Percentiles rank a stretch among this genome's conserved stretches.
Evolutionary conservation across 2,797 vertebrate species (phyloP).

Genomic region (Cuniculus paca): DNA sequence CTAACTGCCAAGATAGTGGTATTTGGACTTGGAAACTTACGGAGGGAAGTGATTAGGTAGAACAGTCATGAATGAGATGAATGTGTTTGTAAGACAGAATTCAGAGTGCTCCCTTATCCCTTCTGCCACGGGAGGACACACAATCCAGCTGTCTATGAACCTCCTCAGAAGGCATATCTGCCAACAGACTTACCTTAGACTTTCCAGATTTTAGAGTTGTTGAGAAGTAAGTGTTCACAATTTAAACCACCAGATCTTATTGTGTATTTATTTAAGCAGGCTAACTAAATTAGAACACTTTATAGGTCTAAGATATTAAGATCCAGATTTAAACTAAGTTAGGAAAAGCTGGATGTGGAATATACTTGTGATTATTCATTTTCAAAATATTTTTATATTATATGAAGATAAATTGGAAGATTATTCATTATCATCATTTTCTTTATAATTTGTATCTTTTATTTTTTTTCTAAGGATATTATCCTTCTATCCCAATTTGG

Average conservation of each 20-base stretch:
- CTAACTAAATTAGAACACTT: neutral
- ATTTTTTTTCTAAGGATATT: neutral
- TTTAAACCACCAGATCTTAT: neutral
- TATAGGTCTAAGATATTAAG: neutral
- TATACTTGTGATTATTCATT: neutral
- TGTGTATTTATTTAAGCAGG: neutral
- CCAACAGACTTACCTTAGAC: neutral
- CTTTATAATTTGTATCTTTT: neutral
- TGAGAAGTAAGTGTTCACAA: neutral
- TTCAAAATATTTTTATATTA: neutral
- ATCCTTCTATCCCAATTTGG: neutral
- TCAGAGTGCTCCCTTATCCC: neutral
- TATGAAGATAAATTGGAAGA: neutral
- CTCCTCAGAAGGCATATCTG: neutral
- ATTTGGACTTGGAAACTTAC: neutral
- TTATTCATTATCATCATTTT: neutral
- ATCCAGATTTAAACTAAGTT: constrained; percentile 6
- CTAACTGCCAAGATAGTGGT: neutral
- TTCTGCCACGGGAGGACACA: neutral
- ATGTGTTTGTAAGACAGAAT: neutral
- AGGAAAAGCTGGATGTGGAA: neutral
- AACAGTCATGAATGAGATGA: neutral
- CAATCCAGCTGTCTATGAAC: neutral
- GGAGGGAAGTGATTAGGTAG: neutral
- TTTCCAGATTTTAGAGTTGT: neutral